Percentiles rank a stretch among this genome's conserved stretches.
Conservation (phyloP, 53 echinoderm and acorn worm genomes). For the Patiria pectinifera region DNA sequence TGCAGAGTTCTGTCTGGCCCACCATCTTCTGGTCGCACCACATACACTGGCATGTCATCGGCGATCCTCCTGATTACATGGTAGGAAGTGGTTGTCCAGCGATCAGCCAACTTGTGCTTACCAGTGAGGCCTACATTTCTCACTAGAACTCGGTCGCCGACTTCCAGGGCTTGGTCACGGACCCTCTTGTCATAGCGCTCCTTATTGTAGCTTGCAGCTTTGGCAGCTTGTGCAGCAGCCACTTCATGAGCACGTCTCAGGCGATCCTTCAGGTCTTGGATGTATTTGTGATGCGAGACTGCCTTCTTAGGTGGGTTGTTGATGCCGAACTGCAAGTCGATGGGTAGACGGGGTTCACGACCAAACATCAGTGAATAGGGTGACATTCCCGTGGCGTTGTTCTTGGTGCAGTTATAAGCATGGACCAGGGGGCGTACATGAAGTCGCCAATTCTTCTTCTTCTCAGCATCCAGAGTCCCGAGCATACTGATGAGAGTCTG, state of each 20-base stretch:
- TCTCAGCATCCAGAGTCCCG: constrained; percentile 74
- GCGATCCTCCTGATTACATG: too few relatives aligned
- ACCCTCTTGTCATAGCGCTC: too few relatives aligned
- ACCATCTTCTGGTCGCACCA: too few relatives aligned
- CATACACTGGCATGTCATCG: too few relatives aligned
- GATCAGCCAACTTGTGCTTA: too few relatives aligned
- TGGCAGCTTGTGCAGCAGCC: constrained; percentile 44
- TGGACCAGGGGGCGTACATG: constrained; percentile 66
- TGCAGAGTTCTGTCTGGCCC: constrained; percentile 25
- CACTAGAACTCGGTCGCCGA: constrained; percentile 55
- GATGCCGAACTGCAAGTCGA: constrained; percentile 71
- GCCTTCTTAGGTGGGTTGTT: constrained; percentile 4
- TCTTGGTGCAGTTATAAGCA: constrained; percentile 74
- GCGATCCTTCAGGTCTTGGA: constrained; percentile 23
- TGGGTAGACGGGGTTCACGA: constrained; percentile 66
- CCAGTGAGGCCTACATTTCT: constrained; percentile 60
- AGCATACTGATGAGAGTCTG: constrained; percentile 74
- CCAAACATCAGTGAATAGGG: constrained; percentile 83
- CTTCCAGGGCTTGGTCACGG: constrained; percentile 33
- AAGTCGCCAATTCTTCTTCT: constrained; percentile 68
- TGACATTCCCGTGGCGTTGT: constrained; percentile 69
- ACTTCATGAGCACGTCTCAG: constrained; percentile 60
- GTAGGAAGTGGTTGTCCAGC: too few relatives aligned
- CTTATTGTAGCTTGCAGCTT: too few relatives aligned
- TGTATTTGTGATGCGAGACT: constrained; percentile 53